These are phyloP conservation scores for Drosophila seclusa DNA, from an alignment of 2,888 invertebrate species.

Conservation along the genomic window DNA sequence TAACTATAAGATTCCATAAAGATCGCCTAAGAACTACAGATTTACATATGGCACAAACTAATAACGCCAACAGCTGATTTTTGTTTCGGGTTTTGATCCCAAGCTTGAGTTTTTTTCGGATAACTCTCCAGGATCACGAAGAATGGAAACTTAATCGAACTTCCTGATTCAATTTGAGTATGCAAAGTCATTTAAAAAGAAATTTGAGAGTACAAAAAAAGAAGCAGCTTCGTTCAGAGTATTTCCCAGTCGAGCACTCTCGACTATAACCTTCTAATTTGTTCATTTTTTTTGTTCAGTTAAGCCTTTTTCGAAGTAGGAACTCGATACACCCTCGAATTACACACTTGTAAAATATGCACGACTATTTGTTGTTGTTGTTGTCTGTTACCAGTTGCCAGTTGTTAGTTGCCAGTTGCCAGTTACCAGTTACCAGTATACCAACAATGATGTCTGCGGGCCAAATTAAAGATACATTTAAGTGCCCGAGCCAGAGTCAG, in stretches of 20 bases:
- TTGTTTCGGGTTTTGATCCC: background rate
- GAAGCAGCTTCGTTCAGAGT: background rate
- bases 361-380: slow-evolving; percentile 1
- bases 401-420: background rate
- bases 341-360: slow-evolving; percentile 23
- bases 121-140: background rate
- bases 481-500: slow-evolving; percentile 8
- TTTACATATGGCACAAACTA: background rate
- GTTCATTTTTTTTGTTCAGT: background rate
- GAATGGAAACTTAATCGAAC: background rate
- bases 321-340: slow-evolving; percentile 20
- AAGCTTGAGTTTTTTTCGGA: rapidly evolving
- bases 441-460: slow-evolving; percentile 25
- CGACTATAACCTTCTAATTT: background rate
- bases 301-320: background rate
- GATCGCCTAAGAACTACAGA: background rate
- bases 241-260: background rate
- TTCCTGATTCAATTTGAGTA: background rate
- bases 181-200: rapidly evolving
- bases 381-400: slow-evolving; percentile 12
- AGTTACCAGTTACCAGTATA: slow-evolving; percentile 6
- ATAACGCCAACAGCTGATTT: background rate
- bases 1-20: rapidly evolving
- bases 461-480: slow-evolving; percentile 20
- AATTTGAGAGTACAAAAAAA: background rate